Evolutionary conservation across 2,797 vertebrate species (phyloP).

Genomic region (Cuniculus paca): DNA sequence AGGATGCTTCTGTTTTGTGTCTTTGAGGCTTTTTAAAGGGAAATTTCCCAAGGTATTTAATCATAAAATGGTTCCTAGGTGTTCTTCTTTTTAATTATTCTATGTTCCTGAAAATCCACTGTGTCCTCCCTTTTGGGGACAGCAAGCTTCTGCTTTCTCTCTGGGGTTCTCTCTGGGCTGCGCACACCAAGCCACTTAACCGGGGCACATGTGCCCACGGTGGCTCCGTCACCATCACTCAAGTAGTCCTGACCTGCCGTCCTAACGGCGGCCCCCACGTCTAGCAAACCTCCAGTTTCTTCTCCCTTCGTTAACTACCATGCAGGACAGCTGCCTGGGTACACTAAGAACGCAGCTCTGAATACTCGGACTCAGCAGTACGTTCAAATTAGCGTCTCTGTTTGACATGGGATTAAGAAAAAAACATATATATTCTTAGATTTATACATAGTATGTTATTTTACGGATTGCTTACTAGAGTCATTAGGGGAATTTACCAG

Average conservation of each 20-base stretch:
- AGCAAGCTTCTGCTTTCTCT: not conserved
- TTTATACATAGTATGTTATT: not conserved
- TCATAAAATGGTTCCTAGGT: not conserved
- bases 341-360: rapidly evolving
- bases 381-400: not conserved
- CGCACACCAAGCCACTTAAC: too few relatives aligned
- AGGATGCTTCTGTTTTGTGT: not conserved
- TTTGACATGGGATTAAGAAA: not conserved
- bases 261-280: not conserved
- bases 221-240: not conserved
- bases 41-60: not conserved
- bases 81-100: not conserved
- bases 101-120: not conserved
- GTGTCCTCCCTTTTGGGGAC: not conserved
- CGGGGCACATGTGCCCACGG: rapidly evolving
- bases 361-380: not conserved
- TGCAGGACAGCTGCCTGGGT: not conserved
- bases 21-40: not conserved
- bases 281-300: rapidly evolving
- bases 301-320: not conserved
- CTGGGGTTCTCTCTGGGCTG: rapidly evolving
- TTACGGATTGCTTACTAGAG: not conserved
- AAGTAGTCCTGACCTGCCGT: too few relatives aligned
- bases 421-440: not conserved
- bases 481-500: not conserved